phyloP scores from a whole-genome alignment of 2,888 invertebrate genomes.

The Ochropleura leucogaster region DNA sequence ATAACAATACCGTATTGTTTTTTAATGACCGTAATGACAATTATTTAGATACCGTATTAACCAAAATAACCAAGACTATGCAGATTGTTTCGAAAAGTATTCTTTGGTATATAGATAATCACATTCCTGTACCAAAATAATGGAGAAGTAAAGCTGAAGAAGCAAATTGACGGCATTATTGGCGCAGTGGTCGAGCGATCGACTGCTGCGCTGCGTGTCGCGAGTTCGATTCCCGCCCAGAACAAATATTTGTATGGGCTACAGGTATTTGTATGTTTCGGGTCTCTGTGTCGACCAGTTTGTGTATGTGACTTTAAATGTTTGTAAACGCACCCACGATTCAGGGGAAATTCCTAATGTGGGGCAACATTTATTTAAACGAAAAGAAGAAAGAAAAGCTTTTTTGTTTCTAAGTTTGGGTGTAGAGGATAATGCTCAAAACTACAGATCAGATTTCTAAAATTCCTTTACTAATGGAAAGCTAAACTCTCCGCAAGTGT shows the following conservation, averaged over 20 bases:
- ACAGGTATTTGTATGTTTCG: too few species aligned
- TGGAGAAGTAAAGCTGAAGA: too few species aligned
- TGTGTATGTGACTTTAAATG: too few species aligned
- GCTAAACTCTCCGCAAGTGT: neutral
- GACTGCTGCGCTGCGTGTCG: too few species aligned
- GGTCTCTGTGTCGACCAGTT: too few species aligned
- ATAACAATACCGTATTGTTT: slow-evolving; percentile 40
- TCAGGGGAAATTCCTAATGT: too few species aligned
- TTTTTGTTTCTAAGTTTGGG: neutral
- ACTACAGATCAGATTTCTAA: neutral
- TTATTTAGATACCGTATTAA: neutral
- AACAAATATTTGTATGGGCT: too few species aligned
- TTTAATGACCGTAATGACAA: slow-evolving; percentile 17
- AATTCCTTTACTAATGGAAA: neutral
- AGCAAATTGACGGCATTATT: too few species aligned
- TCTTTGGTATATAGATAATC: neutral
- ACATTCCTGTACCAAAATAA: neutral
- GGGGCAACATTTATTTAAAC: too few species aligned
- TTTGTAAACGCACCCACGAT: too few species aligned
- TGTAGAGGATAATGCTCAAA: neutral
- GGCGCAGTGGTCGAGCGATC: too few species aligned
- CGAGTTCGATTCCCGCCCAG: too few species aligned
- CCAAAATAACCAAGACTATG: slow-evolving; percentile 8
- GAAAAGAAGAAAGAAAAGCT: neutral
- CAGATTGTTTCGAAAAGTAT: neutral